A percentile compares a stretch with the other conserved stretches of the same genome.
phyloP scores from a whole-genome alignment of 2,113 vertebrate genomes.

The Leucopsar rothschildi region DNA sequence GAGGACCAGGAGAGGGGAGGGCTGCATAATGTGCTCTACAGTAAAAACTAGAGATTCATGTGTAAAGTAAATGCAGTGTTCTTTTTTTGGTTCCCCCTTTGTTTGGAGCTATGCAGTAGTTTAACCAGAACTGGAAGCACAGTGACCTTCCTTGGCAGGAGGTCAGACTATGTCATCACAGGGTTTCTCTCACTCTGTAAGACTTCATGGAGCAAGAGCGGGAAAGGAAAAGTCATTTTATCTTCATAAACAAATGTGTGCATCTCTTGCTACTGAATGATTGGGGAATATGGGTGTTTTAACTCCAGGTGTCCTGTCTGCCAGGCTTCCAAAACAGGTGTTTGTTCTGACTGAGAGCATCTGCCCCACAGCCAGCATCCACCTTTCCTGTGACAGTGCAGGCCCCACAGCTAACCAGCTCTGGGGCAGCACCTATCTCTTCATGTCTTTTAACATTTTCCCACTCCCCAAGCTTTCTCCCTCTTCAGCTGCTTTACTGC shows the following conservation, averaged over 20 bases:
- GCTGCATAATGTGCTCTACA: neutral
- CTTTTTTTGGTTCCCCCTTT: neutral
- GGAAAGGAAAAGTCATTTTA: neutral
- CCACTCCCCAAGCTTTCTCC: neutral
- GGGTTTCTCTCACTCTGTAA: neutral
- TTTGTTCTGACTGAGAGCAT: neutral
- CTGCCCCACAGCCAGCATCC: neutral
- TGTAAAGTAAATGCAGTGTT: neutral
- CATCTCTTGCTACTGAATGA: neutral
- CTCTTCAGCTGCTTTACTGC: neutral
- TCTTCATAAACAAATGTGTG: neutral
- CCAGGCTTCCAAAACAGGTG: neutral
- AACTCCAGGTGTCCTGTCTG: neutral
- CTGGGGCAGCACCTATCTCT: neutral
- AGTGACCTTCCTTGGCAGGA: neutral
- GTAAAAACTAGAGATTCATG: neutral
- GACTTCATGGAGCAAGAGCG: neutral
- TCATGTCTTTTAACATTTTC: neutral
- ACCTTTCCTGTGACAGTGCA: neutral
- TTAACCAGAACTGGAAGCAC: neutral
- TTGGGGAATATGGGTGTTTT: neutral
- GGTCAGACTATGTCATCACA: neutral
- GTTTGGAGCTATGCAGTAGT: neutral
- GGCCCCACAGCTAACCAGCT: neutral
- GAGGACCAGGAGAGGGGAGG: neutral